Evolutionary conservation across 1,140 invertebrate genomes (phyloP).

Genomic region (Myzus persicae): DNA sequence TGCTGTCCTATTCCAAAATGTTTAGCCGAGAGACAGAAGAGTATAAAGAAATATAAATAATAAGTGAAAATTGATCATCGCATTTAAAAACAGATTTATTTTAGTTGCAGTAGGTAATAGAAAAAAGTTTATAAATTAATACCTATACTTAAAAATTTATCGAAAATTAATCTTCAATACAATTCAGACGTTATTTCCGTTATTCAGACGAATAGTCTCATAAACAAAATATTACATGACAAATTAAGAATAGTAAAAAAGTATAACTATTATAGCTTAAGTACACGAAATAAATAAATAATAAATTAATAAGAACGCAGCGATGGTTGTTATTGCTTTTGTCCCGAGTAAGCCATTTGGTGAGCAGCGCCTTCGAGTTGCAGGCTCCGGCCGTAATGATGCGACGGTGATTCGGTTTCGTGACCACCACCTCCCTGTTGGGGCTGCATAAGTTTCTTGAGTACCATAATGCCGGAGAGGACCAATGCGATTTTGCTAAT

Average conservation of each 20-base stretch:
- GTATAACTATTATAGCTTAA: no score
- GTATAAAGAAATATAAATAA: background rate
- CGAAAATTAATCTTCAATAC: background rate
- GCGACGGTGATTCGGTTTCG: slow-evolving; percentile 77
- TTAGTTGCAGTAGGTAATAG: background rate
- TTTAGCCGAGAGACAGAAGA: no score
- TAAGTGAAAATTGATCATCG: background rate
- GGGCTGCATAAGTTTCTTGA: slow-evolving; percentile 77
- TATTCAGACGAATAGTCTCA: no score
- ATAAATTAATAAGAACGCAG: background rate
- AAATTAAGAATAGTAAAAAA: no score
- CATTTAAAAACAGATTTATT: background rate
- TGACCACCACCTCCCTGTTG: slow-evolving; percentile 76
- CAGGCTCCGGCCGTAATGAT: slow-evolving; percentile 71
- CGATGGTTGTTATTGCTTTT: slow-evolving; percentile 66
- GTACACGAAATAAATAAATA: slow-evolving; percentile 21
- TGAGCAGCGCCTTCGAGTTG: slow-evolving; percentile 68
- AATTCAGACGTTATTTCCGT: no score
- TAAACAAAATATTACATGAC: no score
- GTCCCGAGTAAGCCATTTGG: slow-evolving; percentile 76
- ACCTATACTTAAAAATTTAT: background rate
- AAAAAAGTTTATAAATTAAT: background rate
- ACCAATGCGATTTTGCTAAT: slow-evolving; percentile 85
- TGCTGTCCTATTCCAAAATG: no score
- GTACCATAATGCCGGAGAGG: slow-evolving; percentile 79